Conservation (phyloP, 2,888 invertebrate species). For the Tortrix viridana region DNA sequence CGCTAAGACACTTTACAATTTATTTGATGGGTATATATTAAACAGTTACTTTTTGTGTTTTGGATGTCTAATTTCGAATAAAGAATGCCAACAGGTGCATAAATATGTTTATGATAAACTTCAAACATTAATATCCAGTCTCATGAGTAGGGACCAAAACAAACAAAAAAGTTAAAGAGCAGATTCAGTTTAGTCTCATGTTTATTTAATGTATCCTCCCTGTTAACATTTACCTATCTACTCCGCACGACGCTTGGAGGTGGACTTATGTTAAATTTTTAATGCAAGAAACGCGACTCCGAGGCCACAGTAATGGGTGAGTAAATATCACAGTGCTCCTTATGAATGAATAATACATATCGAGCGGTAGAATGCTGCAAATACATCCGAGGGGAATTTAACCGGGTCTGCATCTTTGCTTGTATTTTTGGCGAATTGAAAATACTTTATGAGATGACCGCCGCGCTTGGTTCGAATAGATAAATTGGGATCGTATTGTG, state of each 20-base stretch:
- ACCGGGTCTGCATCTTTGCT: slow-evolving; percentile 41
- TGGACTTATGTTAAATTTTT: slow-evolving; percentile 70
- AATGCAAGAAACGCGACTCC: slow-evolving; percentile 72
- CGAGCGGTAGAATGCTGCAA: slow-evolving; percentile 60
- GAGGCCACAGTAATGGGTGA: slow-evolving; percentile 72
- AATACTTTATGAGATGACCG: slow-evolving; percentile 24
- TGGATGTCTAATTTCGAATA: too few species aligned
- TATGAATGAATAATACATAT: slow-evolving; percentile 78
- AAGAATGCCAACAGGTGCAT: too few species aligned
- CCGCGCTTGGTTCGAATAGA: slow-evolving; percentile 2
- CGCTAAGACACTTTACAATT: slow-evolving; percentile 3
- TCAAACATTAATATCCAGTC: neutral
- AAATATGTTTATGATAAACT: too few species aligned
- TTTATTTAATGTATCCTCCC: slow-evolving; percentile 49
- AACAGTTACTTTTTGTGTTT: neutral
- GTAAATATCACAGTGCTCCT: slow-evolving; percentile 78
- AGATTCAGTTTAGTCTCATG: slow-evolving; percentile 42
- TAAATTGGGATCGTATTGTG: slow-evolving; percentile 16
- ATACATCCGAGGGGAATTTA: slow-evolving; percentile 57
- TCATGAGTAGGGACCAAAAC: neutral
- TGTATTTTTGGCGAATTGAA: slow-evolving; percentile 47
- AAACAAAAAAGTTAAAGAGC: slow-evolving; percentile 14
- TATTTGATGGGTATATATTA: slow-evolving; percentile 9
- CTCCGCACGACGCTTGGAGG: slow-evolving; percentile 52
- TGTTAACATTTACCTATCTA: slow-evolving; percentile 53